A percentile compares a stretch with the other conserved stretches of the same genome.
These are phyloP conservation scores for Haplochromis burtoni DNA, from an alignment of 2,113 vertebrate species.

Conservation along the genomic window DNA sequence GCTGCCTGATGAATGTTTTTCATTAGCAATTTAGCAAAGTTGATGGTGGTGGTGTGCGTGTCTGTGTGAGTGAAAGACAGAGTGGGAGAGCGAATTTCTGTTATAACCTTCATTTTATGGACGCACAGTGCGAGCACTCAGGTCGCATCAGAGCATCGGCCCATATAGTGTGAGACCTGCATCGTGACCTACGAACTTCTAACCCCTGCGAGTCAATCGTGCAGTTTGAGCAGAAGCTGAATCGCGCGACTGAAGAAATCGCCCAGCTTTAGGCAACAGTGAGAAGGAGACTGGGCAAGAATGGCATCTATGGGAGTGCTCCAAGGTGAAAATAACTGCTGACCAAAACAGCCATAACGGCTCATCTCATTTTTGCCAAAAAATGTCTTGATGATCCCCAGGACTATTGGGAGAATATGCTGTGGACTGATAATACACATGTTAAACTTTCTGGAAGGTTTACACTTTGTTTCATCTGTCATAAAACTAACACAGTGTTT, in stretches of 20 bases:
- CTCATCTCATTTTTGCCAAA: neutral
- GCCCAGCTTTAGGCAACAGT: neutral
- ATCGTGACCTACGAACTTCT: no score
- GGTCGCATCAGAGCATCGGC: no score
- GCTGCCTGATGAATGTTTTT: neutral
- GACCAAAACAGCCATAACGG: neutral
- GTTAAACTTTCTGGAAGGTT: neutral
- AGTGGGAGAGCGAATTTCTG: neutral
- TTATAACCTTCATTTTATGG: no score
- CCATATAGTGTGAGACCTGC: no score
- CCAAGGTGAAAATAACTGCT: neutral
- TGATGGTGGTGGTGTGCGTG: accelerated
- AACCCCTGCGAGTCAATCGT: no score
- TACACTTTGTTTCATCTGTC: neutral
- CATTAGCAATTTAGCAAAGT: neutral
- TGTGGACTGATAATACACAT: neutral
- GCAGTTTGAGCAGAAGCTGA: no score
- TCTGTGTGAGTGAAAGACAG: neutral
- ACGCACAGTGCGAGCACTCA: no score
- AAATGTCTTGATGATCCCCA: neutral
- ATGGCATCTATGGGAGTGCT: neutral
- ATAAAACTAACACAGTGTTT: neutral
- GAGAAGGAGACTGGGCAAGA: neutral
- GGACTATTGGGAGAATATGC: neutral
- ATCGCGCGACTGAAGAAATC: no score